Evolutionary conservation across 1,140 invertebrate species (phyloP).

Genomic region (Tetramorium alpestre): DNA sequence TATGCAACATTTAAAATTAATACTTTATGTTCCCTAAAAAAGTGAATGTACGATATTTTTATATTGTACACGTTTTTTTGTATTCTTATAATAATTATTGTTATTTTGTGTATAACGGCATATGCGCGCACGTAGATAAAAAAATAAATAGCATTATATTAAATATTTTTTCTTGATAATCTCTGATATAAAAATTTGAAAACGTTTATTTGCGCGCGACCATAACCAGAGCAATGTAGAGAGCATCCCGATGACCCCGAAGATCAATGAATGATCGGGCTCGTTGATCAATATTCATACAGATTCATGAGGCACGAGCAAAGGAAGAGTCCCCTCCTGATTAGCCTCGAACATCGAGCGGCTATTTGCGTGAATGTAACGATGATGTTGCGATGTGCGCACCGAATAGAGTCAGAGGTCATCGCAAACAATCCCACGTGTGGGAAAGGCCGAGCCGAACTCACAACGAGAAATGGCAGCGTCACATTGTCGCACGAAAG

Average conservation of each 20-base stretch:
- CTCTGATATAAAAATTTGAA: neutral
- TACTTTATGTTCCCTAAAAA: neutral
- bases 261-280: constrained; percentile 71
- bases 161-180: neutral
- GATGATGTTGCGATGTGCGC: constrained; percentile 81
- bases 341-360: constrained; percentile 67
- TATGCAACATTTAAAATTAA: neutral
- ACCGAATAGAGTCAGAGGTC: constrained; percentile 82
- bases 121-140: neutral
- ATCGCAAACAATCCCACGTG: constrained; percentile 84
- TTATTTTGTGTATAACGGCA: neutral
- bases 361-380: constrained; percentile 81
- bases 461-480: constrained; percentile 78
- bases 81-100: neutral
- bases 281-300: constrained; percentile 81
- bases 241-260: constrained; percentile 68
- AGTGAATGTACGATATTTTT: neutral
- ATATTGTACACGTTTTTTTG: neutral
- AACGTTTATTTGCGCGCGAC: neutral
- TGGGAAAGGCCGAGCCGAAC: constrained; percentile 82
- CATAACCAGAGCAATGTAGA: constrained; percentile 53
- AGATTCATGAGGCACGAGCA: constrained; percentile 64
- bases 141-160: neutral
- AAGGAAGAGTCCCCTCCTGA: constrained; percentile 66
- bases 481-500: constrained; percentile 65